phyloP scores from a whole-genome alignment of 2,888 invertebrate genomes.

The Drosophila mimica region DNA sequence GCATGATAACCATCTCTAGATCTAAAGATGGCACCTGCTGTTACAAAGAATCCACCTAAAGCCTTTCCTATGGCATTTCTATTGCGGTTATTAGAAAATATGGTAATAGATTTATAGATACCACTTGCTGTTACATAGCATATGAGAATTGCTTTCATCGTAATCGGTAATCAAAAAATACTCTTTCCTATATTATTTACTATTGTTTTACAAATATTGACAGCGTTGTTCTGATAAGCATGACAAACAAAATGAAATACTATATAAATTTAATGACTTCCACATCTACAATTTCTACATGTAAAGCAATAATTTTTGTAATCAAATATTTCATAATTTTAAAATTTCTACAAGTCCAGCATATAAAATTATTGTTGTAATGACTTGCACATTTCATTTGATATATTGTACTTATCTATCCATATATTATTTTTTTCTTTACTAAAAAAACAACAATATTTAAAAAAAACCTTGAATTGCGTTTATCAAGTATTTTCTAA shows the following conservation, averaged over 20 bases:
- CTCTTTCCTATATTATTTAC: not conserved
- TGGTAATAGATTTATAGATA: not conserved
- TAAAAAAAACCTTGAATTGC: not conserved
- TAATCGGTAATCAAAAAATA: not conserved
- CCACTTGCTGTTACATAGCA: not conserved
- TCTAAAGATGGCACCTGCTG: not conserved
- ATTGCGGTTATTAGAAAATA: not conserved
- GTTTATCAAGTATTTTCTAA: not conserved
- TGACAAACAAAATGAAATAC: not conserved
- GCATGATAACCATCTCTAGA: not conserved
- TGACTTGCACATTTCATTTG: not conserved
- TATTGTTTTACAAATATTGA: not conserved
- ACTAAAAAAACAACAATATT: not conserved
- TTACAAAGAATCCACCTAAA: not conserved
- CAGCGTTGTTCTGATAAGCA: not conserved
- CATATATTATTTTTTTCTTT: not conserved
- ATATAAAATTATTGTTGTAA: not conserved
- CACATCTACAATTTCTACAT: not conserved
- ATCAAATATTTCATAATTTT: not conserved
- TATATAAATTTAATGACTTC: not conserved
- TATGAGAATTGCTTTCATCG: not conserved
- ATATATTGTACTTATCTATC: not conserved
- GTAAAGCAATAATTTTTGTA: not conserved
- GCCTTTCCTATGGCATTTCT: not conserved
- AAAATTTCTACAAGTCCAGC: not conserved